phyloP scores from a whole-genome alignment of 2,888 invertebrate genomes.

The Pyrrhia umbra region DNA sequence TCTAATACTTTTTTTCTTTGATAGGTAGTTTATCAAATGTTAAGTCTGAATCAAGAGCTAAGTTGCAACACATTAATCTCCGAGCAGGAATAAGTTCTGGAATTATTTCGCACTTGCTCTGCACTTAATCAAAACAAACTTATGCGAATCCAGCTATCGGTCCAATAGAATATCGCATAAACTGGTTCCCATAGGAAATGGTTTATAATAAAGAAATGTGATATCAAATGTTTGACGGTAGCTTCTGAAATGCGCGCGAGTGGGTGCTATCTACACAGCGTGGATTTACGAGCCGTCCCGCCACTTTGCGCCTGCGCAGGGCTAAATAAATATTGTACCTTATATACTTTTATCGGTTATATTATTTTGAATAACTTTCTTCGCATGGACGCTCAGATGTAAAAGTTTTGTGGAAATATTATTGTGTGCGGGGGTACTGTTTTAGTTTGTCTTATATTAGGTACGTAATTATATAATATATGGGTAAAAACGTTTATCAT shows the following conservation, averaged over 20 bases:
- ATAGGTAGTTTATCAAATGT: too few species aligned
- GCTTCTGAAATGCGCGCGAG: slow-evolving; percentile 85
- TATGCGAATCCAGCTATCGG: slow-evolving; percentile 49
- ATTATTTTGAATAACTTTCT: slow-evolving; percentile 51
- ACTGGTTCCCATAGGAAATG: slow-evolving; percentile 62
- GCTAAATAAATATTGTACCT: slow-evolving; percentile 52
- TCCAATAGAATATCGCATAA: slow-evolving; percentile 59
- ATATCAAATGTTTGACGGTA: slow-evolving; percentile 79
- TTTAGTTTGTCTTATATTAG: background rate
- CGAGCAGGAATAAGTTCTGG: slow-evolving; percentile 6
- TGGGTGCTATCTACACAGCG: slow-evolving; percentile 77
- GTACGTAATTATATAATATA: background rate
- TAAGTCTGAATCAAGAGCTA: background rate
- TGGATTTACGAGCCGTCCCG: slow-evolving; percentile 75
- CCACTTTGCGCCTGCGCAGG: slow-evolving; percentile 70
- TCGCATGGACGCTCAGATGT: slow-evolving; percentile 37
- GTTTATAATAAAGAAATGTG: slow-evolving; percentile 73
- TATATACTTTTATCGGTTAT: slow-evolving; percentile 58
- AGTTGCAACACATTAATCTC: background rate
- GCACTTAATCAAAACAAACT: slow-evolving; percentile 55
- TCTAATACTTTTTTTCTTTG: too few species aligned
- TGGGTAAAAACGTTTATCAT: background rate
- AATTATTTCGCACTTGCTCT: slow-evolving; percentile 34
- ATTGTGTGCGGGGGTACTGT: background rate
- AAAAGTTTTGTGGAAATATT: slow-evolving; percentile 38